A percentile compares a stretch with the other conserved stretches of the same genome.
phyloP scores from a whole-genome alignment of 2,888 invertebrate genomes.

The Himalopsyche anomala region DNA sequence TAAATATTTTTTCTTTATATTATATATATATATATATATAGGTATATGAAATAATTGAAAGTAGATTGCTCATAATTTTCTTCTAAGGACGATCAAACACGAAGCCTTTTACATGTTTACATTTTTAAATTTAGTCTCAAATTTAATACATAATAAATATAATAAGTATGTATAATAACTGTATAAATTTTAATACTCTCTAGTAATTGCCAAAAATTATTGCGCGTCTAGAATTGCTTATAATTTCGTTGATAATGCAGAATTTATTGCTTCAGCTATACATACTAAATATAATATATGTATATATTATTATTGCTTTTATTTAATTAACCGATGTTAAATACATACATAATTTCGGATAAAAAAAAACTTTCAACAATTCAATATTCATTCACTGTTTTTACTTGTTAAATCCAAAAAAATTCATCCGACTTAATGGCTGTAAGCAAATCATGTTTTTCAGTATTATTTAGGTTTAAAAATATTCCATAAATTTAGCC shows the following conservation, averaged over 20 bases:
- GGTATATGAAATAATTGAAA: slow-evolving; percentile 45
- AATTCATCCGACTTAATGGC: too few relatives aligned
- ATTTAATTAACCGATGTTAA: not conserved
- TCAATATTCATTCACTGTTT: too few relatives aligned
- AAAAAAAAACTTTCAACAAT: too few relatives aligned
- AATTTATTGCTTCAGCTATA: slow-evolving; percentile 60
- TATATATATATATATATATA: too few relatives aligned
- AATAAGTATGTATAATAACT: slow-evolving; percentile 3
- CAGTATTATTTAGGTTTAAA: too few relatives aligned
- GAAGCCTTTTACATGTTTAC: slow-evolving; percentile 47
- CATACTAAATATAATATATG: not conserved
- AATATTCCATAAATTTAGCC: too few relatives aligned
- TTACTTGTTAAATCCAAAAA: too few relatives aligned
- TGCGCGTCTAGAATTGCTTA: slow-evolving; percentile 62
- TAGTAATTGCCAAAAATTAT: slow-evolving; percentile 62
- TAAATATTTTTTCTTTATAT: too few relatives aligned
- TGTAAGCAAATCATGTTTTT: too few relatives aligned
- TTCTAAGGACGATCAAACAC: slow-evolving; percentile 33
- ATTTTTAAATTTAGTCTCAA: slow-evolving; percentile 43
- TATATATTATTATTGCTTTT: not conserved
- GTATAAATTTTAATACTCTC: too few relatives aligned
- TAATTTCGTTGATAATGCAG: slow-evolving; percentile 58
- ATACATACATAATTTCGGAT: too few relatives aligned
- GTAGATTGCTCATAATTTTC: slow-evolving; percentile 52
- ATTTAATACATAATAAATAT: slow-evolving; percentile 50